A percentile compares a stretch with the other conserved stretches of the same genome.
phyloP scores from a whole-genome alignment of 2,888 invertebrate species.

The Kuschelorhynchus macadamiae region DNA sequence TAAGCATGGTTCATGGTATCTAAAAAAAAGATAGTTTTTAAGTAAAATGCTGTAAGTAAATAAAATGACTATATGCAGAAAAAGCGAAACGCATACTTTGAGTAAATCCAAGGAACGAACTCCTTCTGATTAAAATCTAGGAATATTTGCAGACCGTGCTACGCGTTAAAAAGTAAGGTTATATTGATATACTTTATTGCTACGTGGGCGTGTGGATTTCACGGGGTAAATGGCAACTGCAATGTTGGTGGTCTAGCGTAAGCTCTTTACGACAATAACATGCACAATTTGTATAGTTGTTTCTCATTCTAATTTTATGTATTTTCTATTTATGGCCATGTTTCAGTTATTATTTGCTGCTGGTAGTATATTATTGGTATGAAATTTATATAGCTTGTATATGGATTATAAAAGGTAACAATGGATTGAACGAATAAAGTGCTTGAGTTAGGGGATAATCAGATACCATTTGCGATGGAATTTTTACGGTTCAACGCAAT shows the following conservation, averaged over 20 bases:
- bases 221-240: conserved; percentile 28
- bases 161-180: conserved; percentile 22
- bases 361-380: conserved; percentile 21
- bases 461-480: not conserved
- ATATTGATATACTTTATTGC: conserved; percentile 28
- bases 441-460: conserved; percentile 20
- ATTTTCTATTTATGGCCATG: conserved; percentile 31
- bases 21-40: too few species aligned
- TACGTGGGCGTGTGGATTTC: conserved; percentile 24
- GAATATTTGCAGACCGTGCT: not conserved
- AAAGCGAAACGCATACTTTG: too few species aligned
- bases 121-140: conserved; percentile 1
- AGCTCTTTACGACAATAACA: conserved; percentile 49
- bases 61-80: too few species aligned
- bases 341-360: conserved; percentile 25
- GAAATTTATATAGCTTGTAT: conserved; percentile 27
- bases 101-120: not conserved
- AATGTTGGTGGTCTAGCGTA: conserved; percentile 43
- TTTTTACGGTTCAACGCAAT: too few species aligned
- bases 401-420: conserved; percentile 30
- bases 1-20: too few species aligned
- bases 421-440: conserved; percentile 21
- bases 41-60: too few species aligned
- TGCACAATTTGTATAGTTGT: conserved; percentile 43
- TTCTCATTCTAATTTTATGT: conserved; percentile 43